Base-by-base conservation (phyloP, 2,113 vertebrate genomes). In the Crypturellus undulatus region DNA sequence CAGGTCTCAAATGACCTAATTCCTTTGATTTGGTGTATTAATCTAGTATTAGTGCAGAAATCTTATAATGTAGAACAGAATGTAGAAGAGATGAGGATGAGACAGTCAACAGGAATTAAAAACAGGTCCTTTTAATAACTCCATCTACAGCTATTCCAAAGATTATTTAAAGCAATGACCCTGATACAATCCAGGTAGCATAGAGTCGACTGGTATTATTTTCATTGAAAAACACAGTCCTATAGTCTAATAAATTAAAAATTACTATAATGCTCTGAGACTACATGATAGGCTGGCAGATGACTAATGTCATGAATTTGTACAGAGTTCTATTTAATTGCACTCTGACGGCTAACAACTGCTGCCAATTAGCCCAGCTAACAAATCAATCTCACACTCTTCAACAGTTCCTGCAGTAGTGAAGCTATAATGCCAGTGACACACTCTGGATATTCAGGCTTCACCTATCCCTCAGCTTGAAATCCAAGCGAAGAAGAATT, bases 291-390 rank as follows among this genome's bases (percentile, higher is more conserved):
- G 38, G 24, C 24, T 13, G 1, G 18, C 49, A 92, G 65, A 90
- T 73, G 92, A 94, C 28, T 28, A 84, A 81, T 60, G 51, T 25
- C 64, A 89, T 76, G 81, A 90, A 94, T 93, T 90, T 76, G 51
- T 67, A 76, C 32, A 20, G n/a, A 45, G 54, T 94, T 95, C 52
- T 42, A 76, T 82, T 72, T 95, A 94, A 92, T 77, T 89, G 76
- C 69, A 80, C 62, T 94, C 12, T 20, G 84, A 91, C 84, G 63
- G 69, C 70, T 91, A 84, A 91, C 67, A 49, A 69, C 58, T 79
- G 54, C 71, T 95, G 87, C 75, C 90, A 97, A 67, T 96, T 91
- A 97, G 67, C 67, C 82, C 72, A 84, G 52, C 72, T 88, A 87
- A 89, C 52, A 91, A 82, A 84, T 93, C 58, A 56, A 14, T 69